phyloP scores from a whole-genome alignment of 2,113 vertebrate genomes.

The Lasiurus borealis region DNA sequence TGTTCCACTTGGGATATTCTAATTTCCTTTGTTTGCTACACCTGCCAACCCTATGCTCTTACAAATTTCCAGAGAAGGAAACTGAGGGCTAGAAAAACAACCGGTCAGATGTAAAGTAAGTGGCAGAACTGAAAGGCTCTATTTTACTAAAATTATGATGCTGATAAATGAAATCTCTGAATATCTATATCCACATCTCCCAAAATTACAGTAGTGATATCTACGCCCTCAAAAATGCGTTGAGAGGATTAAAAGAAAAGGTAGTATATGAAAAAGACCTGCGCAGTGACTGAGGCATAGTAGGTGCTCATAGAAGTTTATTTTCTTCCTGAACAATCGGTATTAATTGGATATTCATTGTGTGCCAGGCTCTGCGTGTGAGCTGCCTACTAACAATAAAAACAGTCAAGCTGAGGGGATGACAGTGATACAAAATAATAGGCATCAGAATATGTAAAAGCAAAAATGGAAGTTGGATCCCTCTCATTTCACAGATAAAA shows the following conservation, averaged over 20 bases:
- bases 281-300: neutral
- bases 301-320: neutral
- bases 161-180: constrained; percentile 13
- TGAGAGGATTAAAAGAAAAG: neutral
- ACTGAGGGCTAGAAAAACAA: constrained; percentile 37
- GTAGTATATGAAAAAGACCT: neutral
- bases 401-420: neutral
- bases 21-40: neutral
- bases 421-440: neutral
- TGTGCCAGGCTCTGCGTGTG: neutral
- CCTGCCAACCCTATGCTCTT: neutral
- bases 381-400: neutral
- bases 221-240: neutral
- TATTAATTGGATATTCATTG: constrained; percentile 1
- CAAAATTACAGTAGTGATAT: neutral
- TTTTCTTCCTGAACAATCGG: neutral
- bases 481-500: constrained; percentile 2
- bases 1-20: neutral
- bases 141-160: neutral
- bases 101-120: no score
- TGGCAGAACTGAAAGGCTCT: neutral
- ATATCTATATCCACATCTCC: neutral
- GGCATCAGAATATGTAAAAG: constrained; percentile 8
- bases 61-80: constrained; percentile 35
- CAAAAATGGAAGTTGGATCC: neutral